Evolutionary conservation across 2,113 vertebrate species (phyloP).

Genomic region (Hystrix cristata): DNA sequence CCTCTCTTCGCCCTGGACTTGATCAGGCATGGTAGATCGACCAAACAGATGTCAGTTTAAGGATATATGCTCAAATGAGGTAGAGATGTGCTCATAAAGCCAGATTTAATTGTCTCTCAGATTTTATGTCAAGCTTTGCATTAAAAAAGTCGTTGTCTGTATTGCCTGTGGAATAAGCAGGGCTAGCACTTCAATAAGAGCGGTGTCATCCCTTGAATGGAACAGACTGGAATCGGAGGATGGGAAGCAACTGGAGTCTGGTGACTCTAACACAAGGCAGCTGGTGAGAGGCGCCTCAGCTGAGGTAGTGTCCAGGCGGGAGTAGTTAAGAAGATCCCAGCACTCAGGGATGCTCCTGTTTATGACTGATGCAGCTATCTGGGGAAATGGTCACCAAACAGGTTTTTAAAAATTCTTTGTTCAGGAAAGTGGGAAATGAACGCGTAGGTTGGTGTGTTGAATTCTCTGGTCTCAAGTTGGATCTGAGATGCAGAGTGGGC

Average conservation of each 20-base stretch:
- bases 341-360: not conserved
- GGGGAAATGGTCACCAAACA: not conserved
- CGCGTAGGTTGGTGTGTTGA: too few relatives aligned
- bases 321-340: not conserved
- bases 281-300: accelerated
- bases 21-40: not conserved
- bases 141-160: not conserved
- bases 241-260: not conserved
- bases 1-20: not conserved
- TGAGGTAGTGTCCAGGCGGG: not conserved
- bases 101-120: not conserved
- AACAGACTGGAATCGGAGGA: not conserved
- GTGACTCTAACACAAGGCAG: not conserved
- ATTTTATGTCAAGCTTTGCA: not conserved
- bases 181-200: not conserved
- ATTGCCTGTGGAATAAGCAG: not conserved
- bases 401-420: not conserved
- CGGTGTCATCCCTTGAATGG: not conserved
- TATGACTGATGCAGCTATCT: not conserved
- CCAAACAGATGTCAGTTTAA: not conserved
- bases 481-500: not conserved
- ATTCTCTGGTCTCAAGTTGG: not conserved
- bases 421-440: not conserved
- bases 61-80: not conserved
- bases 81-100: not conserved